These are phyloP conservation scores for Leucania comma DNA, from an alignment of 2,888 invertebrate genomes.

Conservation along the genomic window DNA sequence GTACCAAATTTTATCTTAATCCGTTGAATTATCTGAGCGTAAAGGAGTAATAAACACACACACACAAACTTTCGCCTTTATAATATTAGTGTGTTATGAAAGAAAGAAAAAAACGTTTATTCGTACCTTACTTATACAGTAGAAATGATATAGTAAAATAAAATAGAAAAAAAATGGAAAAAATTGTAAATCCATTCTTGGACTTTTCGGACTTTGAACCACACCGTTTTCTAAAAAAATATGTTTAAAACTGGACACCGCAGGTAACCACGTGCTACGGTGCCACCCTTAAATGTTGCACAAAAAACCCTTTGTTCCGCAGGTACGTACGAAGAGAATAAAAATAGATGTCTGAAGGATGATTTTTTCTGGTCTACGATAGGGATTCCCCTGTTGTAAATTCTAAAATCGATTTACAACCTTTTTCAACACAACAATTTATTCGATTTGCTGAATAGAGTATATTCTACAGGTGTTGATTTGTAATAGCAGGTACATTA, in stretches of 20 bases:
- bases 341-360: constrained; percentile 22
- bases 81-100: not conserved
- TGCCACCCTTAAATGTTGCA: constrained; percentile 28
- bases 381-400: constrained; percentile 42
- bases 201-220: constrained; percentile 29
- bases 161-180: no score
- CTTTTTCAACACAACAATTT: not conserved
- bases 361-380: constrained; percentile 16
- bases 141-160: no score
- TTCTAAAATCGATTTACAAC: constrained; percentile 39
- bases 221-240: constrained; percentile 6
- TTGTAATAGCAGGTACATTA: not conserved
- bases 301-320: constrained; percentile 55
- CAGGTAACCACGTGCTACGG: constrained; percentile 47
- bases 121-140: no score
- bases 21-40: no score
- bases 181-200: not conserved
- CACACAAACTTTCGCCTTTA: no score
- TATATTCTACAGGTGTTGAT: not conserved
- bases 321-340: constrained; percentile 52
- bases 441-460: not conserved
- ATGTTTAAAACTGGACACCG: constrained; percentile 16
- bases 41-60: no score
- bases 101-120: no score
- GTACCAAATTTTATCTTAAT: no score